Evolutionary conservation across 1,140 invertebrate genomes (phyloP), one percentile per base, ranked within the genome.

Genomic region (Calephelis virginiensis): DNA sequence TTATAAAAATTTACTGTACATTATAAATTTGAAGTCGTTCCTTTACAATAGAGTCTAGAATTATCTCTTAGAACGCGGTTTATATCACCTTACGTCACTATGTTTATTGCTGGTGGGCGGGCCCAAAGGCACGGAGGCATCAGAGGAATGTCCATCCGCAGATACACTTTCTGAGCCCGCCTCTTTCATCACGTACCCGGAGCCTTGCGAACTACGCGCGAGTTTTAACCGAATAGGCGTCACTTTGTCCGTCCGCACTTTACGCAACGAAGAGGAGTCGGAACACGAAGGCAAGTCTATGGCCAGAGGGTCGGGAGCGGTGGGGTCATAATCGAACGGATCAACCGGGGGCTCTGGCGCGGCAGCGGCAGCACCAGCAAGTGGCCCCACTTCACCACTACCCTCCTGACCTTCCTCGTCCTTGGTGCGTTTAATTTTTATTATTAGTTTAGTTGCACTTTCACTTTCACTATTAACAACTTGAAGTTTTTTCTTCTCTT

Each of bases 21-120:
- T 59, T 62, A 63, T 38, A 69, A 61, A 63, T 47, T 47, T 48
- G 63, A 47, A 66, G 66, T 63, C 62, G 66, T 61, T 60, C 63
- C 46, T 60, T 63, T 38, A 38, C 11, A 53, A 60, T 59, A 68
- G 66, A 64, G 74, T 73, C 68, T 59, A 46, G 63, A 43, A 68
- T 74, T 68, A 75, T 67, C 69, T 75, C 63, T 74, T 75, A 68
- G 61, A 65, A 67, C 76, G 76, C 68, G 77, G 73, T 78, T 81
- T 86, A 93, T 95, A 96, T 96, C 95, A 96, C 94, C 95, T 96
- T 93, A 96, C 95, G 93, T 96, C 95, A 92, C 95, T 96, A 92
- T 95, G 95, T 93, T 96, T 95, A 83, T 94, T 95, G 77, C 94
- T 92, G 80, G 94, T 85, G 77, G 79, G 68, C 45, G 81, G 72